Evolutionary conservation across 2,888 invertebrate species (phyloP).

Genomic region (Nymphalis c-album): DNA sequence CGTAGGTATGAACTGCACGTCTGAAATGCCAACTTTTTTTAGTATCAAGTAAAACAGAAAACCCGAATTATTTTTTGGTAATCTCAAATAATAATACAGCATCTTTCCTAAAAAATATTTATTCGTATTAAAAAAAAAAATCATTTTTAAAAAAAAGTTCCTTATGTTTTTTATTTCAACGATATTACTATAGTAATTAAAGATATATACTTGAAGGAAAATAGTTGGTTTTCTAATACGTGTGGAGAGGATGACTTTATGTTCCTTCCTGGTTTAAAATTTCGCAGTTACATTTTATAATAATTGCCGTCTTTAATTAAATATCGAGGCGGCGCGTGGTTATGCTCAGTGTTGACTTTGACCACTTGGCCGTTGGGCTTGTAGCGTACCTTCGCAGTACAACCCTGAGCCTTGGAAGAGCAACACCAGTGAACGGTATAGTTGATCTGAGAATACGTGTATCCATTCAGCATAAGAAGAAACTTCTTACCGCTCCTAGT

Average conservation of each 20-base stretch:
- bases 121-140: too few species aligned
- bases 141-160: too few species aligned
- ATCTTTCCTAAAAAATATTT: too few species aligned
- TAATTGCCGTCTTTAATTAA: constrained; percentile 40
- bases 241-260: too few species aligned
- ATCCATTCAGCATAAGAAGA: constrained; percentile 50
- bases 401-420: constrained; percentile 50
- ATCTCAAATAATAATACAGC: too few species aligned
- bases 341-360: constrained; percentile 42
- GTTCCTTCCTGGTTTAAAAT: too few species aligned
- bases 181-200: too few species aligned
- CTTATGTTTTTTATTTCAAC: too few species aligned
- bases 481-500: constrained; percentile 52
- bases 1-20: constrained; percentile 77
- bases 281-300: constrained; percentile 39
- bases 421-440: constrained; percentile 50
- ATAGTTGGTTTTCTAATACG: too few species aligned
- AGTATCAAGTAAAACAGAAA: constrained; percentile 34
- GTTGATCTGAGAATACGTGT: constrained; percentile 54
- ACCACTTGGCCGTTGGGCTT: constrained; percentile 35
- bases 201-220: too few species aligned
- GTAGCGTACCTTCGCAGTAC: constrained; percentile 43
- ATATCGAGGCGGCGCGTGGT: constrained; percentile 44
- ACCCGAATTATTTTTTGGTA: too few species aligned
- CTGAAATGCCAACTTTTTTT: constrained; percentile 56